Evolutionary conservation across 2,888 invertebrate genomes (phyloP), one percentile per base, ranked within the genome.

Genomic region (Yponomeuta evonymella): DNA sequence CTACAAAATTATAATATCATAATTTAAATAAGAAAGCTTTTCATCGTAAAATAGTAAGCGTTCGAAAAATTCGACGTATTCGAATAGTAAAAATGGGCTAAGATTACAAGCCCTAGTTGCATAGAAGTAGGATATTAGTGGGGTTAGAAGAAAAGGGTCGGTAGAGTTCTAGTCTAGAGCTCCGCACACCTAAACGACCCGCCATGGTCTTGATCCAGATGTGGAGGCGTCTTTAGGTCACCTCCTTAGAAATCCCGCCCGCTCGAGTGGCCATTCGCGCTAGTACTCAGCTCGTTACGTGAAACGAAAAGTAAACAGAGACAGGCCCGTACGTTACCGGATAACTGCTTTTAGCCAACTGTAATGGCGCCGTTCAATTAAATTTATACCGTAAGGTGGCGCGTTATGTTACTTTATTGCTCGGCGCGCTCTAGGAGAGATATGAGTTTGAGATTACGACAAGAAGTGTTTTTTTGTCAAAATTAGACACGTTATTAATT

Each of bases 341-440:
- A 67, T 67, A 67, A 67, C 67, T 30, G 67, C 67, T 67, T 67
- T 67, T 67, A 67, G 67, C 67, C 67, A 67, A 67, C 67, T 67
- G 36, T 67, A 43, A 67, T 67, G 67, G 43, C 67, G 51, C 51
- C 51, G 51, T 58, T 58, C 51, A 58, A 58, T 58, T 58, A 15
- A 58, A 58, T 58, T 58, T 58, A 58, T 58, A 58, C 12, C 51
- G 51, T 58, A 58, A 58, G 2, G 51, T 58, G 3, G 15, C 51
- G 51, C 15, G 51, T 58, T 58, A 12, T 15, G 51, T 58, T 58
- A 8, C 15, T 15, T 58, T 58, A 58, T 58, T 58, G 15, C 51
- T 12, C 5, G 15, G 8, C 51, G 15, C 15, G 51, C 15, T 58
- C 51, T 15, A 51, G 12, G 51, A 58, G 3, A 0, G 6, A 51